Percentiles rank a stretch among this genome's conserved stretches.
These are phyloP conservation scores for Rhagonycha lutea DNA, from an alignment of 2,888 invertebrate genomes.

Conservation along the genomic window DNA sequence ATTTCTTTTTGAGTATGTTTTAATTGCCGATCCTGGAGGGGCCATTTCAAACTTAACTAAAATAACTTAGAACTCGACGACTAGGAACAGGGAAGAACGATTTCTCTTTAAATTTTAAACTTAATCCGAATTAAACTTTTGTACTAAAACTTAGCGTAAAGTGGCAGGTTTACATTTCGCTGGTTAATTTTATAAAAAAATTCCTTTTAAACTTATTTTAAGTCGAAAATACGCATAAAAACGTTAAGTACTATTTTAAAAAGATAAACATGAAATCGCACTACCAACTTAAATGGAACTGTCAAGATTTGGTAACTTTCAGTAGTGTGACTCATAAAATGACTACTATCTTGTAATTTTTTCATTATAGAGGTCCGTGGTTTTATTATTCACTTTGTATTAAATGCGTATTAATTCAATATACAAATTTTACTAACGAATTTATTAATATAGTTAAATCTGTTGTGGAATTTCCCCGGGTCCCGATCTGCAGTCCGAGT, in stretches of 20 bases:
- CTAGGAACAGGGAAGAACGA: neutral
- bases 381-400: neutral
- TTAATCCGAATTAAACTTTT: neutral
- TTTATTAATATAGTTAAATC: too few relatives aligned
- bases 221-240: neutral
- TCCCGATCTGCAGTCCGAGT: neutral
- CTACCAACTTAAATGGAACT: neutral
- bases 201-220: neutral
- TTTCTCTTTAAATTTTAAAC: neutral
- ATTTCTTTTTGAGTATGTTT: conserved; percentile 30
- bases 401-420: neutral
- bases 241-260: neutral
- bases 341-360: neutral
- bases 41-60: neutral
- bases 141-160: neutral
- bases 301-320: neutral
- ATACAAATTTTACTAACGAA: neutral
- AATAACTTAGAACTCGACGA: neutral
- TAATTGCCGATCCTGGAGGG: neutral
- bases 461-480: too few relatives aligned
- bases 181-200: neutral
- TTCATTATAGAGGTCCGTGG: neutral
- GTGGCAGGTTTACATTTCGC: neutral
- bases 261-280: neutral
- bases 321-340: neutral